Conservation (phyloP, 2,113 vertebrate genomes). For the Caranx melampygus region DNA sequence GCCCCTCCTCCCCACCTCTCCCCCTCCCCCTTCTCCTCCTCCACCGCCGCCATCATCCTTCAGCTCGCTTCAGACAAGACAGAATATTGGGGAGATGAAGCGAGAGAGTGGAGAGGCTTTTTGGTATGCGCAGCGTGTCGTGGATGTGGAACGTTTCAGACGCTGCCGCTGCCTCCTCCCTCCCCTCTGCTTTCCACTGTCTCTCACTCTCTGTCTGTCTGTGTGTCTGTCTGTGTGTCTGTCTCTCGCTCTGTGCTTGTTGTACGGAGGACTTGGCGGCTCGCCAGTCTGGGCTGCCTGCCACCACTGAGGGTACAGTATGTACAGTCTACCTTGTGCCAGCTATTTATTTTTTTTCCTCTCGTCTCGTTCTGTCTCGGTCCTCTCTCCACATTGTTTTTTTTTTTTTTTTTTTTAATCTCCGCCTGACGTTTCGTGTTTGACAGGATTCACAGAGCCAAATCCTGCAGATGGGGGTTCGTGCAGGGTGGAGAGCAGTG, state of each 20-base stretch:
- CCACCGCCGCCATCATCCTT: constrained; percentile 59
- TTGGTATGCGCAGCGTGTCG: constrained; percentile 77
- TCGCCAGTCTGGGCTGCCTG: constrained; percentile 88
- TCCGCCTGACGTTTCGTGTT: constrained; percentile 61
- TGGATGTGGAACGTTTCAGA: constrained; percentile 78
- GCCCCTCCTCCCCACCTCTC: neutral
- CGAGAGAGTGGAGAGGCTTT: constrained; percentile 66
- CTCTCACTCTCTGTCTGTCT: constrained; percentile 8
- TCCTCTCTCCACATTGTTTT: constrained; percentile 38
- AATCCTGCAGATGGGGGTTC: constrained; percentile 49
- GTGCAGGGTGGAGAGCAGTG: constrained; percentile 39
- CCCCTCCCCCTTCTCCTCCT: neutral
- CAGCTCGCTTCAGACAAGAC: constrained; percentile 68
- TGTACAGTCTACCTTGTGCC: constrained; percentile 95
- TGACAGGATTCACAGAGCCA: constrained; percentile 62
- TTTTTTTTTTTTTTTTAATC: constrained; percentile 55
- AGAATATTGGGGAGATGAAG: constrained; percentile 68
- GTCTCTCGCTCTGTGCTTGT: constrained; percentile 83
- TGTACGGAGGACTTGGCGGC: constrained; percentile 87
- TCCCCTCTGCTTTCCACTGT: constrained; percentile 62
- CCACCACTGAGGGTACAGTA: constrained; percentile 97
- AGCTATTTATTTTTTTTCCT: constrained; percentile 82
- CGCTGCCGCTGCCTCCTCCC: constrained; percentile 39
- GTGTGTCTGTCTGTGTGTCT: neutral
- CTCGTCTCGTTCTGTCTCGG: constrained; percentile 60